Evolutionary conservation across 2,113 vertebrate species (phyloP), one percentile per base, ranked within the genome.

Genomic region (Cairina moschata): DNA sequence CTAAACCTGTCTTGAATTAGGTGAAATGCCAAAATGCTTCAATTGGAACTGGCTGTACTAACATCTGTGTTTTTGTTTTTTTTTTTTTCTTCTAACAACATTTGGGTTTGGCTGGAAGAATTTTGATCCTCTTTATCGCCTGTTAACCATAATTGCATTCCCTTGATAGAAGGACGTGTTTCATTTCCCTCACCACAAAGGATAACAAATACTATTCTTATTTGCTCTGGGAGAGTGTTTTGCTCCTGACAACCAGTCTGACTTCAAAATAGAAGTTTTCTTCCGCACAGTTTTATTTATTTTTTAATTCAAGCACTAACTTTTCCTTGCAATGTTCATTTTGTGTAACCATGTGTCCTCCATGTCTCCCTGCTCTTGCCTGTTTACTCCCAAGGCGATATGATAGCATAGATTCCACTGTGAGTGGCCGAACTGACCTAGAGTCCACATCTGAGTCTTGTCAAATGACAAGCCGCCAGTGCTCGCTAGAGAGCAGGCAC

Each of bases 391-490:
- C 83, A 96, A 97, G 96, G 91, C 16, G 91, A 21, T 95, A 69
- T 48, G 69, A 74, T 97, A 96, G 93, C 84, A 14, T 83, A 96
- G 95, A 94, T 85, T 97, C 91, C 59, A 84, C 75, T 72, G 84
- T 92, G 89, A 96, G 96, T 95, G 96, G 81, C 93, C 93, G 55
- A 77, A 92, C 73, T 90, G 97, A 97, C 91, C 76, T 92, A 83
- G 95, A 94, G 67, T 95, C 95, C 73, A 34, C 92, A 54, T 94
- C 96, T 72, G 95, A 96, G 88, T 95, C 96, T 95, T 97, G 96
- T 90, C 96, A 94, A 83, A 91, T 95, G 97, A 96, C 97, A 66
- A 98, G 96, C 85, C 34, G 90, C 95, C 96, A 95, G 95, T 89
- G 95, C 91, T 97, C 74, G 1, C 59, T 97, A 94, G 96, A 88